Evolutionary conservation across 2,888 invertebrate genomes (phyloP), one percentile per base, ranked within the genome.

Genomic region (Octonoba sinensis): DNA sequence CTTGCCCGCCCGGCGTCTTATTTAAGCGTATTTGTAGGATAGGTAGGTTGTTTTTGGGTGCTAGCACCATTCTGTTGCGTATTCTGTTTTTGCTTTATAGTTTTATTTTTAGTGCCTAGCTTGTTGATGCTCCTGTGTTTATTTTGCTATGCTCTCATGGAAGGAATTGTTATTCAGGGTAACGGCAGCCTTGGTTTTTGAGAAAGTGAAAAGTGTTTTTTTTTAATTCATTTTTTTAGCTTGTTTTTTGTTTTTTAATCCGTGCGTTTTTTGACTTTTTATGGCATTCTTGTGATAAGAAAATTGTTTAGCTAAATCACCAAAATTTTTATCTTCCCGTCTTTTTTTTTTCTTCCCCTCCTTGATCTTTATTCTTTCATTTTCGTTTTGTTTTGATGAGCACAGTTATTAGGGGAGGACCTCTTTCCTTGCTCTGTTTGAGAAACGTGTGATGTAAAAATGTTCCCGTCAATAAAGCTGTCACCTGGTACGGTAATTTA

Each of bases 391-490:
- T 54, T 54, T 20, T 54, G 54, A 54, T 54, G 54, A 54, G 54
- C 64, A 11, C 36, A 36, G 36, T 36, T 36, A 36, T 36, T 36
- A 36, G 36, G 36, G 36, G 36, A 36, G 36, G 36, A 36, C 36
- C 8, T 36, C 36, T 36, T 36, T 36, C 36, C 36, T 2, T 18
- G 46, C 27, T 59, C 27, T 46, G 22, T 70, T 44, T 59, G 75
- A 59, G 60, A 44, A 20, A 51, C 27, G 27, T 44, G 60, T 70
- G 69, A 70, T 70, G 69, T 62, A 70, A 77, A 77, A 70, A 70
- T 77, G 76, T 77, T 77, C 70, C 69, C 76, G 69, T 77, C 76
- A 77, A 77, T 77, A 77, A 77, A 77, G 69, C 76, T 77, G 76
- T 77, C 76, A 77, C 76, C 69, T 77, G 70, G 46, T 59, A 18